These are phyloP conservation scores for Potamarius usumacintae DNA, from an alignment of 2,113 vertebrate species.

Conservation along the genomic window DNA sequence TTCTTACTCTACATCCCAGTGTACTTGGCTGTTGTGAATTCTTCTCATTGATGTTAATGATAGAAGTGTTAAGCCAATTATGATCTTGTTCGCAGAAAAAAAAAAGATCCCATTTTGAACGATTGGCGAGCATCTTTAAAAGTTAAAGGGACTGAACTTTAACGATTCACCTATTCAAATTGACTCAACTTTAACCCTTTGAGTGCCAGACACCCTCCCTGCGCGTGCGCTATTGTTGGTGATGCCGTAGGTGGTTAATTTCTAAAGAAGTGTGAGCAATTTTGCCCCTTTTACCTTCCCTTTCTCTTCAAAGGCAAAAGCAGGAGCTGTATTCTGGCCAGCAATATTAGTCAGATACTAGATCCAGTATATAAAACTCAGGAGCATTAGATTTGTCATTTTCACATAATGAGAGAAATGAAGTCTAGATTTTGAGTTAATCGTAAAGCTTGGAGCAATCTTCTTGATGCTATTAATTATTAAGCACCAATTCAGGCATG, in stretches of 20 bases:
- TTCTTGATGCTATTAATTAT: constrained; percentile 21
- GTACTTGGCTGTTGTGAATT: constrained; percentile 69
- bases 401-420: neutral
- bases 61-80: neutral
- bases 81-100: neutral
- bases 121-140: constrained; percentile 70
- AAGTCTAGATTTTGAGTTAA: neutral
- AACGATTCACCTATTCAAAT: constrained; percentile 34
- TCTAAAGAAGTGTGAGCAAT: constrained; percentile 43
- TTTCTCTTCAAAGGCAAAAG: neutral
- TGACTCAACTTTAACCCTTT: constrained; percentile 81
- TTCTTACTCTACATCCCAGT: constrained; percentile 38
- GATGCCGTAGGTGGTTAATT: constrained; percentile 78
- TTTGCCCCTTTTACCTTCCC: neutral
- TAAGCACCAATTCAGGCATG: constrained; percentile 30
- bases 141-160: constrained; percentile 83
- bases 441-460: neutral
- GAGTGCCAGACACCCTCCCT: constrained; percentile 70
- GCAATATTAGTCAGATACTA: neutral
- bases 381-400: neutral
- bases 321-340: neutral
- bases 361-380: neutral
- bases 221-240: constrained; percentile 59
- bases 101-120: neutral
- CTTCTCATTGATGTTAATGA: constrained; percentile 38